A percentile compares a stretch with the other conserved stretches of the same genome.
phyloP scores from a whole-genome alignment of 2,888 invertebrate genomes.

The Embidobia sp. region DNA sequence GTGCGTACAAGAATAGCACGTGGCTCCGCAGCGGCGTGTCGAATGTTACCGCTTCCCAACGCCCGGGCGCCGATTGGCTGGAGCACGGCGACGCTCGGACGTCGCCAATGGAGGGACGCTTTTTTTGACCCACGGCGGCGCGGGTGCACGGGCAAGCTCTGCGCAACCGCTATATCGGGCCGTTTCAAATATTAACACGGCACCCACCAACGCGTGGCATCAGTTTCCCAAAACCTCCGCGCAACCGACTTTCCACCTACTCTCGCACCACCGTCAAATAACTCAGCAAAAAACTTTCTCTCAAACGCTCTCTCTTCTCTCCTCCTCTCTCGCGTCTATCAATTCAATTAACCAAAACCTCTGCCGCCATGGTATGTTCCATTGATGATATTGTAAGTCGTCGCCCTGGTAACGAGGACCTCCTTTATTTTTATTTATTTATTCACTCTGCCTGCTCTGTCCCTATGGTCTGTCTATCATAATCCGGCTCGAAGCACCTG shows the following conservation, averaged over 20 bases:
- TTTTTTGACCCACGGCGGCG: conserved; percentile 44
- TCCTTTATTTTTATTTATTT: conserved; percentile 70
- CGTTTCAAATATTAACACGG: conserved; percentile 77
- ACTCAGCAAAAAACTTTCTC: conserved; percentile 7
- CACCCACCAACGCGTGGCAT: conserved; percentile 65
- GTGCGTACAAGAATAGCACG: conserved; percentile 61
- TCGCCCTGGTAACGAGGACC: conserved; percentile 80
- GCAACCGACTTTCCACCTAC: conserved; percentile 11
- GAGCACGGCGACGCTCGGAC: conserved; percentile 14
- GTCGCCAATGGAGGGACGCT: conserved; percentile 41
- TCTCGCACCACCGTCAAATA: background rate
- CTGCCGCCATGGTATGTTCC: conserved; percentile 80
- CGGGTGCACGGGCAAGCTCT: conserved; percentile 57
- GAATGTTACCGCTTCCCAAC: conserved; percentile 63
- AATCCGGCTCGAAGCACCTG: too few relatives aligned
- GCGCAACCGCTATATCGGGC: conserved; percentile 79
- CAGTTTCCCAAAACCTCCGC: conserved; percentile 68
- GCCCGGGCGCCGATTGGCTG: conserved; percentile 58
- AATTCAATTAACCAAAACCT: conserved; percentile 14
- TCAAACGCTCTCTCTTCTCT: conserved; percentile 1
- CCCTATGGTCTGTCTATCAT: conserved; percentile 45
- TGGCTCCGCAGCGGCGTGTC: conserved; percentile 55
- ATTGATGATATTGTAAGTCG: conserved; percentile 82
- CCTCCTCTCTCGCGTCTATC: conserved; percentile 17
- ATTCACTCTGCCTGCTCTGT: conserved; percentile 66